Conservation (phyloP, 2,113 vertebrate species). For the Pseudois nayaur region DNA sequence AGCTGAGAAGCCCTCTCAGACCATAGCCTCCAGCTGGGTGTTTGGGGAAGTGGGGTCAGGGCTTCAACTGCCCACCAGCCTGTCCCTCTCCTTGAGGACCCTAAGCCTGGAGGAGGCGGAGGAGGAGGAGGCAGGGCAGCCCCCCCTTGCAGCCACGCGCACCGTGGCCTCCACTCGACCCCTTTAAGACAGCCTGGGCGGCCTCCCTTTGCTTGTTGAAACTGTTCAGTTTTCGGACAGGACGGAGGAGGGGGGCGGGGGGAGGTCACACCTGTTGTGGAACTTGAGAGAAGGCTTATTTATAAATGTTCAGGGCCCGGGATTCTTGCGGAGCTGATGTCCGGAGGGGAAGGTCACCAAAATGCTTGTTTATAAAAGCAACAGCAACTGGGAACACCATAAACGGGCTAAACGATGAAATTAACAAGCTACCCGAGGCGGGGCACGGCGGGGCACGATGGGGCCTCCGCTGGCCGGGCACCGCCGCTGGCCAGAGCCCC, state of each 20-base stretch:
- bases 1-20: background rate
- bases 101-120: background rate
- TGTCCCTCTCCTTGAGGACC: background rate
- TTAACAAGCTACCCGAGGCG: conserved; percentile 88
- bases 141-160: background rate
- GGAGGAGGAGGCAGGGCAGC: background rate
- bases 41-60: background rate
- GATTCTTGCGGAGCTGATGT: conserved; percentile 98
- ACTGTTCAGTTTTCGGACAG: conserved; percentile 99
- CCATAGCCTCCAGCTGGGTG: background rate
- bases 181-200: conserved; percentile 81
- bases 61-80: background rate
- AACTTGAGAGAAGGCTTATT: conserved; percentile 99
- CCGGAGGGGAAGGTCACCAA: conserved; percentile 91
- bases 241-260: conserved; percentile 88
- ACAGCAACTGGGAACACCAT: conserved; percentile 95
- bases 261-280: conserved; percentile 99
- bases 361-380: conserved; percentile 97
- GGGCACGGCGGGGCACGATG: conserved; percentile 57
- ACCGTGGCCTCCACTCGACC: conserved; percentile 43
- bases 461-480: background rate
- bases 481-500: conserved; percentile 63
- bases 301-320: conserved; percentile 99
- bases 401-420: conserved; percentile 94
- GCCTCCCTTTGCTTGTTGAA: conserved; percentile 91